Percentiles rank a stretch among this genome's conserved stretches.
Evolutionary conservation across 2,113 vertebrate genomes (phyloP).

Genomic region (Phoenicopterus ruber): DNA sequence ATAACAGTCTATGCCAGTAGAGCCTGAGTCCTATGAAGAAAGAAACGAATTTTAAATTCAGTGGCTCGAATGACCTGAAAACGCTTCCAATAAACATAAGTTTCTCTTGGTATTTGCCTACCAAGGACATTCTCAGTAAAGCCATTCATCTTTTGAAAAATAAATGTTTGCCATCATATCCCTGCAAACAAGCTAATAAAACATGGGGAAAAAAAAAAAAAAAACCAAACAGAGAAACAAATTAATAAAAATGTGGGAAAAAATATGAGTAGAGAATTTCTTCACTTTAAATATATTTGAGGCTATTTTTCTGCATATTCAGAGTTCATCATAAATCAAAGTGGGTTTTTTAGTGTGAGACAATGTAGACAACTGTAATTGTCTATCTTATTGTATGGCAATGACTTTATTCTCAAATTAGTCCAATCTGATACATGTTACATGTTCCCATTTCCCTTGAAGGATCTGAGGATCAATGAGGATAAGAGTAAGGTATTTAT

Average conservation of each 20-base stretch:
- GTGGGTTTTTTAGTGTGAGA: neutral
- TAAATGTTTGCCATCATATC: neutral
- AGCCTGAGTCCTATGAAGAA: neutral
- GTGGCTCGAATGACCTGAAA: neutral
- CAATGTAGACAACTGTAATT: neutral
- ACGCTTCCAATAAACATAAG: neutral
- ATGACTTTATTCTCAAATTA: neutral
- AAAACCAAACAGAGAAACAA: neutral
- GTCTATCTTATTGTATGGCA: neutral
- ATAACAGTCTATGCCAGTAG: neutral
- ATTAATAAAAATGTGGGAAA: neutral
- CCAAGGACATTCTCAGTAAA: neutral
- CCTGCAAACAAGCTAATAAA: neutral
- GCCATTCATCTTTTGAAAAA: neutral
- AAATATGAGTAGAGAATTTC: neutral
- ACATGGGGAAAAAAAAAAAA: neutral
- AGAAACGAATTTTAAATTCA: neutral
- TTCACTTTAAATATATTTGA: neutral
- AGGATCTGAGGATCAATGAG: neutral
- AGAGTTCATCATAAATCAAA: neutral
- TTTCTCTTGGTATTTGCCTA: neutral
- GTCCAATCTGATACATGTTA: neutral
- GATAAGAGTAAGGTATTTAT: neutral
- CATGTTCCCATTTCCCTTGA: neutral
- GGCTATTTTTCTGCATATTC: neutral